Conservation (phyloP, 2,113 vertebrate species). For the Pao palembangensis region DNA sequence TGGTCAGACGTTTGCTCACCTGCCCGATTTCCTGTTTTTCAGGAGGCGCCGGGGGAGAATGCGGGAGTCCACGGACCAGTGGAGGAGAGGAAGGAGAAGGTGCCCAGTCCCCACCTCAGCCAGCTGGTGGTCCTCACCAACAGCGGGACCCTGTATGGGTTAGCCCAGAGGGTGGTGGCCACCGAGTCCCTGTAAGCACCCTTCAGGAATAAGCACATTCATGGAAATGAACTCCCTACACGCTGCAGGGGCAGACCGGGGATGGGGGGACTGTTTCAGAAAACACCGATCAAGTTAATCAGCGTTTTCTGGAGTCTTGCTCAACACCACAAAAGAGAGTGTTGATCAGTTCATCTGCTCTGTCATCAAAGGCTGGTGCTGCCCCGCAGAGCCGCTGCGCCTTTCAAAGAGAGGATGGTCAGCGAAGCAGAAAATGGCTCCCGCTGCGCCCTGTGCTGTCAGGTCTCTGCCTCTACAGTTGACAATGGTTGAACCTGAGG, state of each 20-base stretch:
- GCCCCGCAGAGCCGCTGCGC: too few relatives aligned
- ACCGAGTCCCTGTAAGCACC: slow-evolving; percentile 94
- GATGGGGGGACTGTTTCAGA: too few relatives aligned
- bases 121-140: slow-evolving; percentile 88
- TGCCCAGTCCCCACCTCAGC: slow-evolving; percentile 94
- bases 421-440: too few relatives aligned
- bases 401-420: too few relatives aligned
- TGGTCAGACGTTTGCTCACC: background rate
- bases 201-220: background rate
- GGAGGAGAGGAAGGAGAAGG: slow-evolving; percentile 95
- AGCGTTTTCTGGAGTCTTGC: background rate
- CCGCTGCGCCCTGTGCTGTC: too few relatives aligned
- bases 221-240: background rate
- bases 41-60: slow-evolving; percentile 84
- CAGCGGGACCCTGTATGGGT: slow-evolving; percentile 83
- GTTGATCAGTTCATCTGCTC: slow-evolving; percentile 33
- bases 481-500: too few relatives aligned
- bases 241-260: too few relatives aligned
- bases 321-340: background rate
- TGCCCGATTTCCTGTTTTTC: slow-evolving; percentile 39
- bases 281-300: slow-evolving; percentile 25
- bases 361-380: background rate
- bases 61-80: slow-evolving; percentile 74
- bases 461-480: too few relatives aligned
- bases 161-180: slow-evolving; percentile 93